Conservation (phyloP, 2,113 vertebrate genomes). For the Quiscalus mexicanus region DNA sequence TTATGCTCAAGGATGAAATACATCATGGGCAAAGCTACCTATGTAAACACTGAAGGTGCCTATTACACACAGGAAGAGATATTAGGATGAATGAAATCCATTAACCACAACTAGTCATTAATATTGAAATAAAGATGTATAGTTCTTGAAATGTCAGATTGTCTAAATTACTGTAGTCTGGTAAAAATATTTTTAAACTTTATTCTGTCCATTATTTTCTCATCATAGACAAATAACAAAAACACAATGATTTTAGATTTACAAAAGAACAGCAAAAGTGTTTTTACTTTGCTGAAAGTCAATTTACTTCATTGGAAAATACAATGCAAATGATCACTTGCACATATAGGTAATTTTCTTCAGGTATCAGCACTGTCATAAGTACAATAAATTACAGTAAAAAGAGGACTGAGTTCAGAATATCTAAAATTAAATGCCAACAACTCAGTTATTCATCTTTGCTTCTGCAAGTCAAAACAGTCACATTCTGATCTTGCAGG, state of each 20-base stretch:
- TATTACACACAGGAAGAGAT: background rate
- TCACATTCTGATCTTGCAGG: slow-evolving; percentile 29
- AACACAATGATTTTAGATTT: background rate
- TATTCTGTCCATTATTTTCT: background rate
- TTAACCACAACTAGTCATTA: background rate
- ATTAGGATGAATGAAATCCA: background rate
- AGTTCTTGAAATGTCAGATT: background rate
- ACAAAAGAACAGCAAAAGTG: background rate
- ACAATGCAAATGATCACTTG: background rate
- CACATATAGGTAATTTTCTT: background rate
- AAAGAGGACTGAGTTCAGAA: background rate
- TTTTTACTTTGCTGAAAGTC: background rate
- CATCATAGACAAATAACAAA: background rate
- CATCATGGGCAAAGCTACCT: background rate
- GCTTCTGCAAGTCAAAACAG: slow-evolving; percentile 56
- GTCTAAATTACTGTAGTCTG: background rate
- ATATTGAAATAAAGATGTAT: background rate
- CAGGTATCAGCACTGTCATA: background rate
- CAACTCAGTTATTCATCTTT: slow-evolving; percentile 17
- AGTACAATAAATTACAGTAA: background rate
- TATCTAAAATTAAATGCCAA: slow-evolving; percentile 14
- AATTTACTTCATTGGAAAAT: background rate
- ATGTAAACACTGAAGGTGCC: background rate
- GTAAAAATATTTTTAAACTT: slow-evolving; percentile 8
- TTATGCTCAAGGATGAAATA: background rate